phyloP scores from a whole-genome alignment of 2,888 invertebrate species.

The Gandaritis pyraliata region DNA sequence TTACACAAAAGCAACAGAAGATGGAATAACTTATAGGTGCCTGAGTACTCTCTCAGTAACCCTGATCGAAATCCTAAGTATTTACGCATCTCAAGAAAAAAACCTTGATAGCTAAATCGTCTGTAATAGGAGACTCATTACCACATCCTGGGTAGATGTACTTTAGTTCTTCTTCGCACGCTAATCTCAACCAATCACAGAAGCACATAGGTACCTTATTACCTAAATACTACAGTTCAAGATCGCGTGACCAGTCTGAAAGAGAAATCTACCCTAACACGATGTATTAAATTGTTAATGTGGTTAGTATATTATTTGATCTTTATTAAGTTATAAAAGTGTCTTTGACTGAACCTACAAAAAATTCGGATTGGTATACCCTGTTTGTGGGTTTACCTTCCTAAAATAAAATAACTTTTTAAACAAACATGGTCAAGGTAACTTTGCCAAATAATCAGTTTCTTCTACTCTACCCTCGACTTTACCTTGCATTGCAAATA shows the following conservation, averaged over 20 bases:
- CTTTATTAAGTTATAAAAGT: background rate
- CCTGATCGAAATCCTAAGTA: slow-evolving; percentile 3
- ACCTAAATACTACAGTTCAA: slow-evolving; percentile 21
- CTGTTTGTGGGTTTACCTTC: too few species aligned
- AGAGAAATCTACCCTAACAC: slow-evolving; percentile 31
- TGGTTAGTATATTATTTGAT: background rate
- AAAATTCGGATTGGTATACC: background rate
- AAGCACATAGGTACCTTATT: slow-evolving; percentile 12
- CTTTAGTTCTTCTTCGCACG: slow-evolving; percentile 8
- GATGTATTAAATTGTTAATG: background rate
- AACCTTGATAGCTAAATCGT: slow-evolving; percentile 6
- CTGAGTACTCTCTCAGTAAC: background rate
- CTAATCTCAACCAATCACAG: slow-evolving; percentile 24
- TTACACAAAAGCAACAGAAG: too few species aligned
- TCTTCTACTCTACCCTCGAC: too few species aligned
- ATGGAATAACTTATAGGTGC: too few species aligned
- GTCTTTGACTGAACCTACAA: background rate
- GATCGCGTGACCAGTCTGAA: slow-evolving; percentile 32
- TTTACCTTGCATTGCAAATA: too few species aligned
- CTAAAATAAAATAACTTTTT: background rate
- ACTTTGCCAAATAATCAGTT: background rate
- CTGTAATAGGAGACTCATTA: slow-evolving; percentile 19
- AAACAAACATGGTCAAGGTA: background rate
- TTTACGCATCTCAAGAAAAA: background rate
- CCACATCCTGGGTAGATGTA: slow-evolving; percentile 23